Percentiles rank a stretch among this genome's conserved stretches.
Evolutionary conservation across 2,113 vertebrate species (phyloP).

Genomic region (Grammomys dolichurus): DNA sequence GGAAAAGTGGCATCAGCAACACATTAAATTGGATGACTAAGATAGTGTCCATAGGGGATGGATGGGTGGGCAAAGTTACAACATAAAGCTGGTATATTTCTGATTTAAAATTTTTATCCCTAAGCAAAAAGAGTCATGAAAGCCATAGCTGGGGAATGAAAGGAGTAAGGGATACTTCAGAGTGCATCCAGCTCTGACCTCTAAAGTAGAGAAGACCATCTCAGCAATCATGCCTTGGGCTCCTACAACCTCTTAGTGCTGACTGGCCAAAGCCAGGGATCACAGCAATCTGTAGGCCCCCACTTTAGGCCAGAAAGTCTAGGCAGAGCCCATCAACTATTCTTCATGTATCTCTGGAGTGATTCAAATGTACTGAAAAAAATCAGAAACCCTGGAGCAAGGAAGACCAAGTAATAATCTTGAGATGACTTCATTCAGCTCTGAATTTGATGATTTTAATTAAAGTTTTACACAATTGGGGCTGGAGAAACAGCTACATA

Average conservation of each 20-base stretch:
- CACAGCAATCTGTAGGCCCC: neutral
- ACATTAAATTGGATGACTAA: slow-evolving; percentile 66
- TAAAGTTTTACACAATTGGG: neutral
- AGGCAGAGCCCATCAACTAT: neutral
- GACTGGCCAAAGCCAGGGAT: fast-evolving
- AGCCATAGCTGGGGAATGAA: slow-evolving; percentile 64
- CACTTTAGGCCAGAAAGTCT: neutral
- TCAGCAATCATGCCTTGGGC: slow-evolving; percentile 70
- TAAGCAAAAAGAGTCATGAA: slow-evolving; percentile 81
- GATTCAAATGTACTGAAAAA: neutral
- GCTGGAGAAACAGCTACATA: no score
- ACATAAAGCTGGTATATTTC: slow-evolving; percentile 78
- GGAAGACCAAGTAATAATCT: neutral
- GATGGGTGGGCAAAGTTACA: slow-evolving; percentile 75
- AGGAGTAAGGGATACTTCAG: neutral
- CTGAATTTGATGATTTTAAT: neutral
- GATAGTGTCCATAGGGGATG: slow-evolving; percentile 66
- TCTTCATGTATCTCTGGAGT: neutral
- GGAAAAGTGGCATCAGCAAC: slow-evolving; percentile 78
- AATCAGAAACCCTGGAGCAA: neutral
- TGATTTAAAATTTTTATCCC: slow-evolving; percentile 83
- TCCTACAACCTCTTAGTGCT: neutral
- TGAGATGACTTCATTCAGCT: neutral
- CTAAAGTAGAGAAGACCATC: slow-evolving; percentile 55
- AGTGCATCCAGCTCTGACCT: slow-evolving; percentile 72